Evolutionary conservation across 2,888 invertebrate species (phyloP).

Genomic region (Hirtodrosophila histrioides): DNA sequence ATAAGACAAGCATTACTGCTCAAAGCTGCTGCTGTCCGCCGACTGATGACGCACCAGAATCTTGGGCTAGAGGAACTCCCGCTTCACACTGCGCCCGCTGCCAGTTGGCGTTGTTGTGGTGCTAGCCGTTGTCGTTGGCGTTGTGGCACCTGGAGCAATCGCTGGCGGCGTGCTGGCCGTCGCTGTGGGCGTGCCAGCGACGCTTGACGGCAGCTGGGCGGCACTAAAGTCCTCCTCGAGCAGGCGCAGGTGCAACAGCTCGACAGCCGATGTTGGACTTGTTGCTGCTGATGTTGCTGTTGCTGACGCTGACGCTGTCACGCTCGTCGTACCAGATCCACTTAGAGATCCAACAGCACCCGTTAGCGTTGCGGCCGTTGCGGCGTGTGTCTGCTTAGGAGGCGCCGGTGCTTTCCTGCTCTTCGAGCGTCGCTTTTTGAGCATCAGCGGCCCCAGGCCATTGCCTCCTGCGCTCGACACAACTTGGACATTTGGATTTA

Average conservation of each 20-base stretch:
- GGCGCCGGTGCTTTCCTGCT: constrained; percentile 86
- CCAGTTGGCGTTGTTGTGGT: constrained; percentile 65
- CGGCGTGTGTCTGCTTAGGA: constrained; percentile 83
- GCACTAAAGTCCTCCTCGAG: constrained; percentile 71
- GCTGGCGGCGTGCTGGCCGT: constrained; percentile 29
- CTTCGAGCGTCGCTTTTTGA: constrained; percentile 87
- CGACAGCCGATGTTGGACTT: constrained; percentile 19
- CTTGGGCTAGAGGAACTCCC: constrained; percentile 85
- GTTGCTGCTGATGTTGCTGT: constrained; percentile 38
- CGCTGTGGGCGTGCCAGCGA: constrained; percentile 38
- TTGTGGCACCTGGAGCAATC: background rate
- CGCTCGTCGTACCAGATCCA: constrained; percentile 71
- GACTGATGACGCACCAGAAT: constrained; percentile 84
- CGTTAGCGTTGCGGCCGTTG: constrained; percentile 61
- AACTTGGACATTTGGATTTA: constrained; percentile 81
- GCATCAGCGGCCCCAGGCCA: constrained; percentile 85
- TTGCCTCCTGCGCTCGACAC: constrained; percentile 83
- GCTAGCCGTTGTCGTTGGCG: constrained; percentile 35
- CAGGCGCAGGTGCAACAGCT: constrained; percentile 63
- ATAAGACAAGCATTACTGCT: constrained; percentile 25
- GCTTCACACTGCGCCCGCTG: constrained; percentile 79
- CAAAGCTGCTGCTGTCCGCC: constrained; percentile 81
- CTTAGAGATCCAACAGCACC: constrained; percentile 35
- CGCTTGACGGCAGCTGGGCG: constrained; percentile 51
- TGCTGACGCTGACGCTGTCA: constrained; percentile 57